A percentile compares a stretch with the other conserved stretches of the same genome.
phyloP scores from a whole-genome alignment of 2,797 vertebrate genomes.

The Arvicola amphibius region DNA sequence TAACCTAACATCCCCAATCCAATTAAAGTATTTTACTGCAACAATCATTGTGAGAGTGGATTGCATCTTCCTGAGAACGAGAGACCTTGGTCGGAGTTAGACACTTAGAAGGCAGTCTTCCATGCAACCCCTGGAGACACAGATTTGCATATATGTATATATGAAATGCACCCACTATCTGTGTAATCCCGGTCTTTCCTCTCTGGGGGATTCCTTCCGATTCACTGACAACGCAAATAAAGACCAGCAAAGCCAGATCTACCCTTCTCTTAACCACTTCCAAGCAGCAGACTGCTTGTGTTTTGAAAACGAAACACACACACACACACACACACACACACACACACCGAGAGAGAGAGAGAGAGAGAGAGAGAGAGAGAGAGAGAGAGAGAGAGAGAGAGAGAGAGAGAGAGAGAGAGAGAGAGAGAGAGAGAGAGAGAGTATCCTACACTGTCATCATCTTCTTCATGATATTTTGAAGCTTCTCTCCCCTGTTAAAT shows the following conservation, averaged over 20 bases:
- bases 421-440: background rate
- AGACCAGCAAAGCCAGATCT: conserved; percentile 54
- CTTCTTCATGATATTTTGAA: background rate
- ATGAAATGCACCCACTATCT: background rate
- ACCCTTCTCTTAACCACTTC: background rate
- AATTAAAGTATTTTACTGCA: conserved; percentile 87
- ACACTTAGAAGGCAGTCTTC: conserved; percentile 69
- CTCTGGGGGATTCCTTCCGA: conserved; percentile 64
- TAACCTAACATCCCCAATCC: conserved; percentile 81
- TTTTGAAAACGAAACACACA: conserved; percentile 26
- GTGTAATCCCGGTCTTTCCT: conserved; percentile 37
- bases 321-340: background rate
- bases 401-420: background rate
- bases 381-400: background rate
- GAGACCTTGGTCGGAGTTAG: conserved; percentile 77
- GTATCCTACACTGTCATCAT: conserved; percentile 6
- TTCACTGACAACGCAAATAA: conserved; percentile 65
- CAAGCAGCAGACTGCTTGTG: conserved; percentile 22
- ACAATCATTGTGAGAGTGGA: conserved; percentile 79
- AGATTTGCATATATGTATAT: background rate
- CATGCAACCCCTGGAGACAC: background rate
- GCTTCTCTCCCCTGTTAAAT: background rate
- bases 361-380: background rate
- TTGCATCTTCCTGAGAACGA: conserved; percentile 25
- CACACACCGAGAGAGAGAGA: background rate